Percentiles rank a stretch among this genome's conserved stretches.
These are phyloP conservation scores for Sinocyclocheilus maitianheensis DNA, from an alignment of 2,113 vertebrate species.

Conservation along the genomic window DNA sequence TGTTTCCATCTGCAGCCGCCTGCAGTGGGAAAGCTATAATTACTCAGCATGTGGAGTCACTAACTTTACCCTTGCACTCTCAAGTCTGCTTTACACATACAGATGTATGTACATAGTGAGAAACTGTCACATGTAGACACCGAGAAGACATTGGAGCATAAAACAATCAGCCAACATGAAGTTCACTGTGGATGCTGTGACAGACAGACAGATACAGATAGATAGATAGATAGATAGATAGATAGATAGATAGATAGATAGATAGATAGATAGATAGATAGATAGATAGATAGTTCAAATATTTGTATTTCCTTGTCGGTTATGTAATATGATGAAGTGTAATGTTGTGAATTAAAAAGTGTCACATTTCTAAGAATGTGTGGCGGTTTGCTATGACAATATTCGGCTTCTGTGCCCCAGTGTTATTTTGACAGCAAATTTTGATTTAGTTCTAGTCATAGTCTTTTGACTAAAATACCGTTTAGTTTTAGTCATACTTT, in stretches of 20 bases:
- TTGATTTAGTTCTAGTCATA: too few species aligned
- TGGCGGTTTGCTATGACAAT: background rate
- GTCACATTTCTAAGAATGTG: background rate
- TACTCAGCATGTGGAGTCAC: constrained; percentile 8
- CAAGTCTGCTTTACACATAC: background rate
- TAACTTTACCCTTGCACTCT: constrained; percentile 35
- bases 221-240: too few species aligned
- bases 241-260: too few species aligned
- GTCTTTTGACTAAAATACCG: too few species aligned
- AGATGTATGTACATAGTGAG: background rate
- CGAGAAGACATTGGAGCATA: background rate
- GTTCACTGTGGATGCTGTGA: background rate
- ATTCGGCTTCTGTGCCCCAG: background rate
- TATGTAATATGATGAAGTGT: background rate
- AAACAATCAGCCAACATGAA: background rate
- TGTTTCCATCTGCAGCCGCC: constrained; percentile 51
- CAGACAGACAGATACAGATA: too few species aligned
- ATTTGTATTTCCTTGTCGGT: background rate
- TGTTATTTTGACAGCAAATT: too few species aligned
- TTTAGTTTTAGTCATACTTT: too few species aligned
- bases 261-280: too few species aligned
- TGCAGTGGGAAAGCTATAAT: constrained; percentile 28
- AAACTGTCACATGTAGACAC: background rate
- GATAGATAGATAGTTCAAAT: background rate
- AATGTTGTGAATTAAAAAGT: background rate